Percentiles rank a stretch among this genome's conserved stretches.
Conservation (phyloP, 2,888 invertebrate genomes). For the Amblyjoppa fuscipennis region DNA sequence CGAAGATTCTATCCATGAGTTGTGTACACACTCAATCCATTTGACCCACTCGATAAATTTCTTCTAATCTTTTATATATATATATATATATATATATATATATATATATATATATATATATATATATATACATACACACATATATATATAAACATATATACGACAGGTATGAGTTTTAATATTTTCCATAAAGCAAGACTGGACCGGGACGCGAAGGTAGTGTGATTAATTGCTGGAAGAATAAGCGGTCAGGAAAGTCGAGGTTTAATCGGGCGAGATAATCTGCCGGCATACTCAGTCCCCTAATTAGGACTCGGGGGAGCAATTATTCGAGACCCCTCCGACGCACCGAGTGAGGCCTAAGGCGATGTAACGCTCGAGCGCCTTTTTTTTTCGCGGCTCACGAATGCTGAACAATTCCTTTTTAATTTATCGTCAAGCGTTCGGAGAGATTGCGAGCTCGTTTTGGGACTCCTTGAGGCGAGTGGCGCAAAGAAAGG, state of each 20-base stretch:
- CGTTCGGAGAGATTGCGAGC: not conserved
- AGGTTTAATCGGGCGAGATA: conserved; percentile 9
- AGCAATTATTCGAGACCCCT: conserved; percentile 17
- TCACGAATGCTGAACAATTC: too few species aligned
- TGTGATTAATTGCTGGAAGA: conserved; percentile 18
- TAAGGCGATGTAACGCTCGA: not conserved
- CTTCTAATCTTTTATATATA: too few species aligned
- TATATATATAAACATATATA: not conserved
- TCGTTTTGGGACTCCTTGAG: not conserved
- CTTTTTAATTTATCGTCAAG: not conserved
- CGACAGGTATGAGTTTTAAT: not conserved
- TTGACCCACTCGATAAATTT: not conserved
- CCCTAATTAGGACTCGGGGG: conserved; percentile 19
- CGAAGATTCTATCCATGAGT: not conserved
- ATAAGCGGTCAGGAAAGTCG: not conserved
- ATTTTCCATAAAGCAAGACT: not conserved
- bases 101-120: too few species aligned
- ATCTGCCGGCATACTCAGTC: conserved; percentile 25
- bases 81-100: too few species aligned
- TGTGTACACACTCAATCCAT: not conserved
- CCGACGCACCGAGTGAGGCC: conserved; percentile 11
- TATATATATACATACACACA: too few species aligned
- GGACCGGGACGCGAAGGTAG: not conserved
- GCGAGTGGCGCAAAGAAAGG: not conserved
- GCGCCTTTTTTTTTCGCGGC: not conserved